Evolutionary conservation across 2,113 vertebrate species (phyloP).

Genomic region (Brachyistius frenatus): DNA sequence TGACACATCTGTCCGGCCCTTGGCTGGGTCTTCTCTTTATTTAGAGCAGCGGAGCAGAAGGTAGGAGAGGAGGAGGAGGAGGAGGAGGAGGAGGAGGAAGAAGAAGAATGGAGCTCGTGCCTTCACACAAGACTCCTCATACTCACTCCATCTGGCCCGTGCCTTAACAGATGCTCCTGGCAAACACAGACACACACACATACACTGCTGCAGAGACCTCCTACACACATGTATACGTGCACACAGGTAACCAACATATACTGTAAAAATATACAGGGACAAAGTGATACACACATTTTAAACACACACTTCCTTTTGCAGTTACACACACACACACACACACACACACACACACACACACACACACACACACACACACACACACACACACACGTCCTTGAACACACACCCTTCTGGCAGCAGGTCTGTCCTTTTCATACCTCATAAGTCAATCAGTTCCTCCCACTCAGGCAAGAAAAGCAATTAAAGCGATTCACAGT

Average conservation of each 20-base stretch:
- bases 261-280: too few species aligned
- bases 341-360: slow-evolving; percentile 7
- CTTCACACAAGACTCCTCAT: slow-evolving; percentile 75
- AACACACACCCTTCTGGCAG: slow-evolving; percentile 9
- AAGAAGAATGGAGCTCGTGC: slow-evolving; percentile 70
- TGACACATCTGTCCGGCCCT: slow-evolving; percentile 69
- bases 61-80: slow-evolving; percentile 46
- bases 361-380: neutral
- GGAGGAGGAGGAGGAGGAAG: slow-evolving; percentile 17
- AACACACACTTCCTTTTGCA: too few species aligned
- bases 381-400: too few species aligned
- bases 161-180: slow-evolving; percentile 82
- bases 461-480: slow-evolving; percentile 60
- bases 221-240: too few species aligned
- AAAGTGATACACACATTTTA: too few species aligned
- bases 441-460: slow-evolving; percentile 53
- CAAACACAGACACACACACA: slow-evolving; percentile 4
- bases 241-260: too few species aligned
- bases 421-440: slow-evolving; percentile 54
- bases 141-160: slow-evolving; percentile 83
- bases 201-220: neutral
- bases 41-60: slow-evolving; percentile 63
- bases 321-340: neutral
- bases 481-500: slow-evolving; percentile 59
- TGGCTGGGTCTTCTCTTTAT: slow-evolving; percentile 2